Base-by-base conservation (phyloP, 2,888 invertebrate species). In the Scaeva pyrastri region DNA sequence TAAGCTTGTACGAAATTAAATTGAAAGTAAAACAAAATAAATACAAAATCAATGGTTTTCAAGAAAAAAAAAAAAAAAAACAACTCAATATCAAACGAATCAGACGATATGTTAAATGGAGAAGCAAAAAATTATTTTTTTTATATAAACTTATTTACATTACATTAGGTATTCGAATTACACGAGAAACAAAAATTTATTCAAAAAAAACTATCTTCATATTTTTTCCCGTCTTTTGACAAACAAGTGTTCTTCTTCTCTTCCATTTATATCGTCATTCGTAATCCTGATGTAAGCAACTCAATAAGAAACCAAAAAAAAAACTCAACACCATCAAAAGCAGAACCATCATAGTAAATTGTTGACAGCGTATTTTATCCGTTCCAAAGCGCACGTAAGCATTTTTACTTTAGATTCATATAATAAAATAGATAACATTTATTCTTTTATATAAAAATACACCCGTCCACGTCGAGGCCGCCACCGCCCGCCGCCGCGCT, bases 301-400 rank as follows among this genome's bases (percentile, higher is more conserved):
- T 31, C 7, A 50, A 50, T 31, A 31, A 3, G 31, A 31, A 31
- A 31, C 31, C 5, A 31, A 31, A 31, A 31, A n/a, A n/a, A 19
- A 31, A 12, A 56, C n/a, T 1, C 10, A 6, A 12, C 14, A 31
- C 8, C 64, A 2, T 48, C 31, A 64, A 16, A 12, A 64, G 0
- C 16, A n/a, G n/a, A n/a, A n/a, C n/a, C n/a, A 7, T 6, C 2
- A 14, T 19, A 19, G 36, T 23, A 45, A 55, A 12, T 71, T 71
- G 41, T 52, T 71, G 71, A 58, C 56, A 50, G 56, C n/a, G 12
- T 68, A 45, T 60, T 43, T 68, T 19, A 19, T 41, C 26, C 23
- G 62, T 55, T 75, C 70, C 80, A 70, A 75, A 39, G 56, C n/a
- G 78, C 83, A 83, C 82, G 77, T 82, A 82, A 70, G 55, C 83